phyloP scores from a whole-genome alignment of 2,888 invertebrate genomes.

The Conchocele bisecta region DNA sequence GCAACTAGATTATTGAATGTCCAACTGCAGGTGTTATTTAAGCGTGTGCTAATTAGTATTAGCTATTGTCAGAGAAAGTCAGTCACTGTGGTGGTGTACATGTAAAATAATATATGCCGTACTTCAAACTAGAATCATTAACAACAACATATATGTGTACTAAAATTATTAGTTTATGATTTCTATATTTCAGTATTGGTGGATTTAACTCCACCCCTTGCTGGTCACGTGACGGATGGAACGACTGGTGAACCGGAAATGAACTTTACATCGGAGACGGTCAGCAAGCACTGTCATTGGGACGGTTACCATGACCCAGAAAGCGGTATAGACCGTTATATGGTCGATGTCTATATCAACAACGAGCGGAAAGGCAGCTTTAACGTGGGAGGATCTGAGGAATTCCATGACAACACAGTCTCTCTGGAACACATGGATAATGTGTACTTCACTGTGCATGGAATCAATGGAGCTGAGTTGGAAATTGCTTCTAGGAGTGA shows the following conservation, averaged over 20 bases:
- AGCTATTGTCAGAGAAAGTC: no score
- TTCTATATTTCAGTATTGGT: slow-evolving; percentile 56
- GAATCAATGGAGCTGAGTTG: slow-evolving; percentile 57
- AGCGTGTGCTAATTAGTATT: no score
- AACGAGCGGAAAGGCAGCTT: slow-evolving; percentile 37
- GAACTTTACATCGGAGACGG: slow-evolving; percentile 46
- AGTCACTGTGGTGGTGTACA: no score
- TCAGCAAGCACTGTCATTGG: slow-evolving; percentile 31
- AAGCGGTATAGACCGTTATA: slow-evolving; percentile 48
- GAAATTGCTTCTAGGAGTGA: slow-evolving; percentile 24
- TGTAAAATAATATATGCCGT: no score
- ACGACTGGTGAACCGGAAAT: neutral
- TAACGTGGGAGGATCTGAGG: slow-evolving; percentile 15
- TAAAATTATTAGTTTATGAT: no score
- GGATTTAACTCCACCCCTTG: slow-evolving; percentile 50
- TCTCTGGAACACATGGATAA: slow-evolving; percentile 50
- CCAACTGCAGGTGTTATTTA: no score
- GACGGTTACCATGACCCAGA: slow-evolving; percentile 51
- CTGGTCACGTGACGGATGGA: slow-evolving; percentile 50
- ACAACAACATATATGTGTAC: no score
- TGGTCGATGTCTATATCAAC: slow-evolving; percentile 47
- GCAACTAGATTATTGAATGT: no score
- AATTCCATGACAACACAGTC: slow-evolving; percentile 53
- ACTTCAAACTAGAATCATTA: no score
- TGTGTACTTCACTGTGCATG: slow-evolving; percentile 46